These are phyloP conservation scores for Meloidogyne floridensis DNA, from an alignment of 1,140 invertebrate species.

Conservation along the genomic window DNA sequence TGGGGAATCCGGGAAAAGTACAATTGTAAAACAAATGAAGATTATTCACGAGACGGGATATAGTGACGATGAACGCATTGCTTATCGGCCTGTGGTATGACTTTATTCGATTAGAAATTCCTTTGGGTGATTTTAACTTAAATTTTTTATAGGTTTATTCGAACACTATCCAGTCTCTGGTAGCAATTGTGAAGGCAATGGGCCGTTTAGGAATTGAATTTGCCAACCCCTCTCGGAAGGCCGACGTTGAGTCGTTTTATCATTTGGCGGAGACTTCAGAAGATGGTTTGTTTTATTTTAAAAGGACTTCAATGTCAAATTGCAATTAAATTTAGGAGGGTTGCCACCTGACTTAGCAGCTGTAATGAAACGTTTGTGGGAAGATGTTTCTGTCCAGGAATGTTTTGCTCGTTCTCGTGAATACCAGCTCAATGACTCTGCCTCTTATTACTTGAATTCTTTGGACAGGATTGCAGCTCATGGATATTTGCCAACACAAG, in stretches of 20 bases:
- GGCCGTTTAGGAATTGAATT: constrained; percentile 86
- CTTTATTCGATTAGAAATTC: neutral
- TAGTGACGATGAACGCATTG: constrained; percentile 84
- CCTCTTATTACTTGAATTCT: constrained; percentile 78
- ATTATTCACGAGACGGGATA: constrained; percentile 94
- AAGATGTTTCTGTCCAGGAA: constrained; percentile 82
- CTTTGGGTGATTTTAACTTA: neutral
- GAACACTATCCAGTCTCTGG: constrained; percentile 83
- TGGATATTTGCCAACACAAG: constrained; percentile 84
- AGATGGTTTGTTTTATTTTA: constrained; percentile 32
- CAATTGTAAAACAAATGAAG: constrained; percentile 98
- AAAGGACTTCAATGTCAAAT: neutral
- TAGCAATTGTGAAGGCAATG: constrained; percentile 88
- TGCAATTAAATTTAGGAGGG: constrained; percentile 69
- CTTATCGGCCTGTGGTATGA: constrained; percentile 83
- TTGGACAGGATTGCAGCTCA: constrained; percentile 79
- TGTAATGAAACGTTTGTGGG: constrained; percentile 88
- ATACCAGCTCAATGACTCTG: constrained; percentile 92
- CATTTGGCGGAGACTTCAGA: constrained; percentile 42
- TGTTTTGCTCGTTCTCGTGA: constrained; percentile 81
- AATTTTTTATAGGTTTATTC: constrained; percentile 72
- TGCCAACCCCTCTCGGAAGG: constrained; percentile 70
- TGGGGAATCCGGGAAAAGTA: constrained; percentile 78
- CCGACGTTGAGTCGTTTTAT: constrained; percentile 37
- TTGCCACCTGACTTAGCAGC: constrained; percentile 72